A percentile compares a stretch with the other conserved stretches of the same genome.
These are phyloP conservation scores for Agapornis canus DNA, from an alignment of 2,797 vertebrate species.

Conservation along the genomic window DNA sequence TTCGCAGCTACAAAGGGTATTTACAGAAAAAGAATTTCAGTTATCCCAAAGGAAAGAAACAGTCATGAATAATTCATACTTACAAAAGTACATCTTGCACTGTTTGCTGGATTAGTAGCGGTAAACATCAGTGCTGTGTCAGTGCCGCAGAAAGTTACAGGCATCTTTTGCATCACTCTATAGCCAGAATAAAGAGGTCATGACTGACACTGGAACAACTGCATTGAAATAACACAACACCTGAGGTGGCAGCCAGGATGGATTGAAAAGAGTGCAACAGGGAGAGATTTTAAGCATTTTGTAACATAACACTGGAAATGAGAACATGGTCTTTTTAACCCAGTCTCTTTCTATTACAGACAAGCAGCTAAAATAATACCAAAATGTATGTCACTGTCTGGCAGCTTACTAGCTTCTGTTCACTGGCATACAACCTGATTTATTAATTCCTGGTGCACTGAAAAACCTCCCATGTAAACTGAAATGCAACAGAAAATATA, in stretches of 20 bases:
- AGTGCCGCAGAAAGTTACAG: background rate
- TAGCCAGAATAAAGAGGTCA: background rate
- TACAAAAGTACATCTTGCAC: background rate
- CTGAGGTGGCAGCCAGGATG: background rate
- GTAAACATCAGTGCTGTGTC: background rate
- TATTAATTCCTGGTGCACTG: background rate
- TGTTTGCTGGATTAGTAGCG: background rate
- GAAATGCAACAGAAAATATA: background rate
- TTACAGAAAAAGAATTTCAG: background rate
- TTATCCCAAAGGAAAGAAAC: background rate
- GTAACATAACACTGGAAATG: background rate
- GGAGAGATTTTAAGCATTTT: background rate
- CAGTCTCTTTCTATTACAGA: background rate
- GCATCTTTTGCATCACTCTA: background rate
- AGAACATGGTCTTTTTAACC: background rate
- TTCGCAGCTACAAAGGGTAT: conserved; percentile 75
- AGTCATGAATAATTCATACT: background rate
- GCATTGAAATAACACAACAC: background rate
- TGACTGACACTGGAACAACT: background rate
- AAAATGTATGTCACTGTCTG: background rate
- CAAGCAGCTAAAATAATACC: background rate
- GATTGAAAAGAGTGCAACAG: background rate
- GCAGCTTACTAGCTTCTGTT: background rate
- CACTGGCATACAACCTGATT: background rate
- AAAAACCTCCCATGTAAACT: background rate